phyloP scores from a whole-genome alignment of 2,113 vertebrate species.

The Leptocoma aspasia region DNA sequence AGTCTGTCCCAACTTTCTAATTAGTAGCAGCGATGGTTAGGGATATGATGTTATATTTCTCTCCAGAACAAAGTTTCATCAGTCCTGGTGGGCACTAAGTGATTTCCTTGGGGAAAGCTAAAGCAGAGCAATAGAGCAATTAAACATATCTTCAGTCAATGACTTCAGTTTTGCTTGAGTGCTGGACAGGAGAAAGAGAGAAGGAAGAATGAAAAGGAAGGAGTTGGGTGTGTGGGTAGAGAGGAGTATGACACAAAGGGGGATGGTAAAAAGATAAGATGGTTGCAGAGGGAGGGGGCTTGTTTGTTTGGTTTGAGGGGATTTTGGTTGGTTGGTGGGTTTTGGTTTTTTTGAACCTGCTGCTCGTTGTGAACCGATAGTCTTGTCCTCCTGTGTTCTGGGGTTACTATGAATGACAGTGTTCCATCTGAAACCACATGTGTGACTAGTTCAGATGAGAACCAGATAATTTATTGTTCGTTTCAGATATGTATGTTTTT shows the following conservation, averaged over 20 bases:
- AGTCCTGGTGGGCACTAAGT: not conserved
- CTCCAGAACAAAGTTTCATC: not conserved
- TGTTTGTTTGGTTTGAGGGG: not conserved
- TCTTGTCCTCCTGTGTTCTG: not conserved
- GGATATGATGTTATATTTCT: not conserved
- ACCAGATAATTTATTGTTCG: not conserved
- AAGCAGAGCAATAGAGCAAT: not conserved
- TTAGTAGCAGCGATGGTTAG: rapidly evolving
- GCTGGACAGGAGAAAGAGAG: not conserved
- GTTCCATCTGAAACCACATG: not conserved
- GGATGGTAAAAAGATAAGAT: not conserved
- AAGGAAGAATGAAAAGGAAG: not conserved
- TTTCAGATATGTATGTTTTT: not conserved
- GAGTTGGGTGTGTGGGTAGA: not conserved
- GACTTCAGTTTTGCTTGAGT: not conserved
- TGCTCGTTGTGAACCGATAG: not conserved
- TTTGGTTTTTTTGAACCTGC: not conserved
- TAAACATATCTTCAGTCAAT: not conserved
- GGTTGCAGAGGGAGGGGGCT: rapidly evolving
- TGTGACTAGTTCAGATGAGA: not conserved
- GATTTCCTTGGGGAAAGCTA: not conserved
- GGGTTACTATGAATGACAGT: not conserved
- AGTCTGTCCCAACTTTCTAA: not conserved
- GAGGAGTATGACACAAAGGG: not conserved
- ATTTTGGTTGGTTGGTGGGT: not conserved